Percentiles rank a stretch among this genome's conserved stretches.
These are phyloP conservation scores for Oeneis ivallda DNA, from an alignment of 2,888 invertebrate genomes.

Conservation along the genomic window DNA sequence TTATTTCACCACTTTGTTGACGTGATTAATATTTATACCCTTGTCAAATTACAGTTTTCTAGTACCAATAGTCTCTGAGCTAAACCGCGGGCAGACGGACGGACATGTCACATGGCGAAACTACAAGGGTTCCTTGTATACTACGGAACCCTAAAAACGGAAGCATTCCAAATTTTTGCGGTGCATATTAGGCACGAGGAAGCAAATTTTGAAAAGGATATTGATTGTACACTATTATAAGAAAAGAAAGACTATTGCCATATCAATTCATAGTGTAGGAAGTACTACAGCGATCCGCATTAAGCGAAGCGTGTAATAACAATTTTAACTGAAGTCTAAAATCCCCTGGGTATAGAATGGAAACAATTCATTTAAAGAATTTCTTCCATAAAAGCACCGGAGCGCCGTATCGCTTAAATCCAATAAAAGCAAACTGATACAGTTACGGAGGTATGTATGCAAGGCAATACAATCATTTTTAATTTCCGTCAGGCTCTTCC, in stretches of 20 bases:
- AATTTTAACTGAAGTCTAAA: slow-evolving; percentile 24
- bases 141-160: no score
- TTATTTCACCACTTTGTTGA: no score
- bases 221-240: not conserved
- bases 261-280: not conserved
- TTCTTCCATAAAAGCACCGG: slow-evolving; percentile 29
- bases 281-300: not conserved
- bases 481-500: slow-evolving; percentile 65
- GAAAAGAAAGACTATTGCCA: not conserved
- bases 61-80: no score
- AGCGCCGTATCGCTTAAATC: slow-evolving; percentile 39
- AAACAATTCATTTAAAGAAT: slow-evolving; percentile 29
- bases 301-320: slow-evolving; percentile 11
- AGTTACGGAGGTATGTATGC: slow-evolving; percentile 43
- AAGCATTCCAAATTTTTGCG: no score
- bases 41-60: no score
- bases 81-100: no score
- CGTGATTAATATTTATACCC: no score
- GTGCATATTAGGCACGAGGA: no score
- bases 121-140: no score
- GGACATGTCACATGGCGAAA: no score
- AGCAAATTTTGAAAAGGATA: no score
- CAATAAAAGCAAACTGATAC: slow-evolving; percentile 41
- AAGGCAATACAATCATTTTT: slow-evolving; percentile 70
- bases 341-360: slow-evolving; percentile 16